Evolutionary conservation across 2,888 invertebrate species (phyloP).

Genomic region (Bugulina stolonifera): DNA sequence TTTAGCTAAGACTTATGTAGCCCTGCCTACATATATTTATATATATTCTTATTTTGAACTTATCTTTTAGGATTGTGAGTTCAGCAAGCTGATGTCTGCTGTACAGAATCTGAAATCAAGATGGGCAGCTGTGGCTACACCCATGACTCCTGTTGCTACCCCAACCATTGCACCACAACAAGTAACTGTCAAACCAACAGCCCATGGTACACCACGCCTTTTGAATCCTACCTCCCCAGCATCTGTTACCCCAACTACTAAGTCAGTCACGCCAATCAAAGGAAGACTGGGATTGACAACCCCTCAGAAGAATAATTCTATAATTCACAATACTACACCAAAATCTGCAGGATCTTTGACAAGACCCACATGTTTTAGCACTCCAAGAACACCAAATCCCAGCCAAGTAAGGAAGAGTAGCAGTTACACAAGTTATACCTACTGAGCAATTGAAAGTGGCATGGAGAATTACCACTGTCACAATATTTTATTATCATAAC

Average conservation of each 20-base stretch:
- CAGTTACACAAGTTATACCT: too few relatives aligned
- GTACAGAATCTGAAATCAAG: constrained; percentile 18
- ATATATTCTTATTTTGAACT: neutral
- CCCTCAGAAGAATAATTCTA: neutral
- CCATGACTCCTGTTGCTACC: constrained; percentile 5
- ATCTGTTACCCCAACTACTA: neutral
- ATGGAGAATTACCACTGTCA: too few relatives aligned
- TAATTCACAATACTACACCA: neutral
- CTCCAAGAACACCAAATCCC: constrained; percentile 12
- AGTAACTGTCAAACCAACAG: constrained; percentile 10
- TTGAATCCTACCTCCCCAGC: neutral
- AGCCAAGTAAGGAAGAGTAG: neutral
- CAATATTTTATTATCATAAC: too few relatives aligned
- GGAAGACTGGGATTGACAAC: neutral
- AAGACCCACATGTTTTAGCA: neutral
- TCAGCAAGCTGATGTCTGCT: constrained; percentile 15
- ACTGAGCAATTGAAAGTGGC: too few relatives aligned
- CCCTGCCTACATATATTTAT: too few relatives aligned
- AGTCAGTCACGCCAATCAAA: neutral
- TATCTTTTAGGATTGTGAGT: constrained; percentile 14
- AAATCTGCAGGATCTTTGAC: neutral
- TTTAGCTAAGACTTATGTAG: too few relatives aligned
- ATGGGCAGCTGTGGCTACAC: constrained; percentile 14
- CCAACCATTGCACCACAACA: neutral
- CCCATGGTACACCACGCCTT: neutral